Conservation (phyloP, 2,797 vertebrate species). For the Serranus cabrilla region DNA sequence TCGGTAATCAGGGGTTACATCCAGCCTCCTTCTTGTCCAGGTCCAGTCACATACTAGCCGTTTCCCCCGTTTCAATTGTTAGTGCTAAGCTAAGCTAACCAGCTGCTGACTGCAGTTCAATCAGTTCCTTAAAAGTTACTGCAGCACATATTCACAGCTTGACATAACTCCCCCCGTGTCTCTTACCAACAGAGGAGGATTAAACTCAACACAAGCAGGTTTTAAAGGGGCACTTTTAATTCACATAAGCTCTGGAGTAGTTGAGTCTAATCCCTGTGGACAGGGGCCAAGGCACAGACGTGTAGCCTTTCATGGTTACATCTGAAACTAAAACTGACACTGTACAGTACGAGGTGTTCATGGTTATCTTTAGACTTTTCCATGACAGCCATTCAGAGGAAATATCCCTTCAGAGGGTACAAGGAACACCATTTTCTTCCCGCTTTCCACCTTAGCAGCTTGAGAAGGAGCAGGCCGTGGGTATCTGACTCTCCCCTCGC, state of each 20-base stretch:
- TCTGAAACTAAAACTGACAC: constrained; percentile 22
- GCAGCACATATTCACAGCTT: background rate
- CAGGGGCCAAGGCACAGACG: constrained; percentile 36
- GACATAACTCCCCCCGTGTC: constrained; percentile 31
- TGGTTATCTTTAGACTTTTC: constrained; percentile 35
- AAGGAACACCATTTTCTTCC: background rate
- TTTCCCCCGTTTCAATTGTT: no score
- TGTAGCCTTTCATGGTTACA: constrained; percentile 23
- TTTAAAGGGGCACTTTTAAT: constrained; percentile 62
- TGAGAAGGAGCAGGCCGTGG: constrained; percentile 4
- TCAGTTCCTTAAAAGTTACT: constrained; percentile 1
- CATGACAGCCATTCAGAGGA: constrained; percentile 16
- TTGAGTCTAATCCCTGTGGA: constrained; percentile 58
- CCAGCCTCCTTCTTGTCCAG: background rate
- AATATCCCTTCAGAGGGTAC: background rate
- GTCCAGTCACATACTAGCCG: background rate
- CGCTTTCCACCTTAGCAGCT: background rate
- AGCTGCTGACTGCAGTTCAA: background rate
- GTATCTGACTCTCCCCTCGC: background rate
- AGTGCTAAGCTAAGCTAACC: constrained; percentile 8
- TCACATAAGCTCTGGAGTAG: constrained; percentile 51
- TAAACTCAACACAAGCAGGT: constrained; percentile 54
- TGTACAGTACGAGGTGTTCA: background rate
- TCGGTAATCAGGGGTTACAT: no score
- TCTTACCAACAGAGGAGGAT: constrained; percentile 48